phyloP scores from a whole-genome alignment of 2,113 vertebrate species.

The Corythaeola cristata region DNA sequence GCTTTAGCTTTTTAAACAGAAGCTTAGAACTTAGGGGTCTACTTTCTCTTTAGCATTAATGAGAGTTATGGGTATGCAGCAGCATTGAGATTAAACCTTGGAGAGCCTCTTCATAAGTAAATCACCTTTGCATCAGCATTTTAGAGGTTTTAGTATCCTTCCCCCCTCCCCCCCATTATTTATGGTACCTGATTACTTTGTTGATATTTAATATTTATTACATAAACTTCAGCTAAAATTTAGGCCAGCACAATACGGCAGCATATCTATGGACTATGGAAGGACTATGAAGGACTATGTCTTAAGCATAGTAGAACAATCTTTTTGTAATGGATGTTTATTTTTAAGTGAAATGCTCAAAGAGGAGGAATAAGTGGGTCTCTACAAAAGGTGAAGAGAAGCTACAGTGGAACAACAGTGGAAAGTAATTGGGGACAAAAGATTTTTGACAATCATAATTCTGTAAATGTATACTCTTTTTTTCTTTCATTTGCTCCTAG shows the following conservation, averaged over 20 bases:
- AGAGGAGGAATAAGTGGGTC: background rate
- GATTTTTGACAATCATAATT: background rate
- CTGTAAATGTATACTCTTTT: background rate
- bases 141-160: background rate
- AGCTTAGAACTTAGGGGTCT: constrained; percentile 2
- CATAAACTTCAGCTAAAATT: background rate
- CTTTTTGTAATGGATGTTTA: background rate
- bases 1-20: constrained; percentile 34
- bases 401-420: background rate
- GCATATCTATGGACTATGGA: background rate
- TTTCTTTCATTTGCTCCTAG: background rate
- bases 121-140: constrained; percentile 28
- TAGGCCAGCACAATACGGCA: background rate
- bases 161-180: background rate
- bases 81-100: background rate
- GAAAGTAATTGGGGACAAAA: background rate
- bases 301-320: background rate
- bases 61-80: constrained; percentile 49
- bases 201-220: constrained; percentile 2
- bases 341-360: background rate
- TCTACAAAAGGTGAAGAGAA: background rate
- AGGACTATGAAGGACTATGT: background rate
- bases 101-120: constrained; percentile 42
- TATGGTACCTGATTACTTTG: background rate
- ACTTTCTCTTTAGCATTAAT: constrained; percentile 69